A percentile compares a stretch with the other conserved stretches of the same genome.
Evolutionary conservation across 2,113 vertebrate species (phyloP).

Genomic region (Taxidea taxus): DNA sequence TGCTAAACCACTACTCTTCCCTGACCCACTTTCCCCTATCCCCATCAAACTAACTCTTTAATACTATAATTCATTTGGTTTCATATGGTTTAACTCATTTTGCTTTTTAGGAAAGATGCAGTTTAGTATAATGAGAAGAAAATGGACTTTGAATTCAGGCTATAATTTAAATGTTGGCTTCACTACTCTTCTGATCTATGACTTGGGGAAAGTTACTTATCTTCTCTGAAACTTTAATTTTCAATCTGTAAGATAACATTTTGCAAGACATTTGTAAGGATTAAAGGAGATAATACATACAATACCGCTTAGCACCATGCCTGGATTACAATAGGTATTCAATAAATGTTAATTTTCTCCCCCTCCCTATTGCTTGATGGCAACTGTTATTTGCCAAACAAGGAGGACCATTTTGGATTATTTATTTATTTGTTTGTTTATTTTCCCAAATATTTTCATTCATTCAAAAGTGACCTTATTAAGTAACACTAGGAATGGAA

Average conservation of each 20-base stretch:
- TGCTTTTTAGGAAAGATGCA: neutral
- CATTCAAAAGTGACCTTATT: conserved; percentile 1
- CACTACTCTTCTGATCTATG: neutral
- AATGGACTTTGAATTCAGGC: neutral
- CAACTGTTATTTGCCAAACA: conserved; percentile 19
- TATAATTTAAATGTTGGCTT: conserved; percentile 32
- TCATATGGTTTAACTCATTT: neutral
- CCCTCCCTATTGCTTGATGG: neutral
- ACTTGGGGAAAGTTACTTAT: neutral
- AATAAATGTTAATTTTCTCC: neutral
- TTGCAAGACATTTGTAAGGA: neutral
- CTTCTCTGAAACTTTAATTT: conserved; percentile 20
- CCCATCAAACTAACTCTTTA: neutral
- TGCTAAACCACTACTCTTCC: neutral
- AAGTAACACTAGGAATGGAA: neutral
- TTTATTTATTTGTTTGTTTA: neutral
- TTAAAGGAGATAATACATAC: neutral
- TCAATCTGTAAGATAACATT: neutral
- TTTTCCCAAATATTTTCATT: conserved; percentile 44
- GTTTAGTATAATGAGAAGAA: neutral
- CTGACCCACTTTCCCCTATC: neutral
- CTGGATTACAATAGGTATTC: neutral
- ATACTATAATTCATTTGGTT: neutral
- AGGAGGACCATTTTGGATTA: neutral
- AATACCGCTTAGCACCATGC: neutral